Evolutionary conservation across 2,797 vertebrate species (phyloP).

Genomic region (Monodelphis domestica): DNA sequence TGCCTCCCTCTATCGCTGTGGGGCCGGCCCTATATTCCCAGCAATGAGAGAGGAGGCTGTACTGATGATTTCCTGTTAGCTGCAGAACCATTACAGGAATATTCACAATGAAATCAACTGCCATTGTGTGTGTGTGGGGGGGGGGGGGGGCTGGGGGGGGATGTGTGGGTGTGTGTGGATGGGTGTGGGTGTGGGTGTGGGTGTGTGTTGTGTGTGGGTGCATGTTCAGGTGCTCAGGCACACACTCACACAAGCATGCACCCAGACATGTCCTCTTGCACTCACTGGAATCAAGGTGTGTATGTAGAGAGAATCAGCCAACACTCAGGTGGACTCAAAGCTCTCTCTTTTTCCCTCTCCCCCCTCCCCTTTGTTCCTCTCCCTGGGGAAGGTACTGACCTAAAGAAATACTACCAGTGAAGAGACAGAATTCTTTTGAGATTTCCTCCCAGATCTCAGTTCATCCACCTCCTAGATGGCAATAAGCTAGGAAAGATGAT

Average conservation of each 20-base stretch:
- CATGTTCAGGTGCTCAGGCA: too few relatives aligned
- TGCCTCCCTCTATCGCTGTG: constrained; percentile 68
- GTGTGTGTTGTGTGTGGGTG: neutral
- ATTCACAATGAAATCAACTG: neutral
- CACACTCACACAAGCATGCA: too few relatives aligned
- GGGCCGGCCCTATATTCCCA: constrained; percentile 67
- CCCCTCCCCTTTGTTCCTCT: neutral
- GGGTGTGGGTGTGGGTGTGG: neutral
- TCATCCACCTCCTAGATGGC: neutral
- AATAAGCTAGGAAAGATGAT: neutral
- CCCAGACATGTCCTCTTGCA: too few relatives aligned
- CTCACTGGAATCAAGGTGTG: neutral
- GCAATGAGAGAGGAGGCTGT: constrained; percentile 67
- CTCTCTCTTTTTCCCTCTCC: neutral
- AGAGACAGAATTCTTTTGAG: neutral
- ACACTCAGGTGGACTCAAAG: neutral
- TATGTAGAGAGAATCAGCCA: neutral
- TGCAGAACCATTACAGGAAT: constrained; percentile 50
- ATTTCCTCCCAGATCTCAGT: neutral
- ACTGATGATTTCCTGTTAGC: constrained; percentile 63
- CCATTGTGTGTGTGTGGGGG: neutral
- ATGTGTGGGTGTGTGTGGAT: neutral
- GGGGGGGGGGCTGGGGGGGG: too few relatives aligned
- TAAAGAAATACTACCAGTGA: neutral
- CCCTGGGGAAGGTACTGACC: neutral